Base-by-base conservation (phyloP, 2,797 vertebrate species). In the Parotocinclus haroldoi region DNA sequence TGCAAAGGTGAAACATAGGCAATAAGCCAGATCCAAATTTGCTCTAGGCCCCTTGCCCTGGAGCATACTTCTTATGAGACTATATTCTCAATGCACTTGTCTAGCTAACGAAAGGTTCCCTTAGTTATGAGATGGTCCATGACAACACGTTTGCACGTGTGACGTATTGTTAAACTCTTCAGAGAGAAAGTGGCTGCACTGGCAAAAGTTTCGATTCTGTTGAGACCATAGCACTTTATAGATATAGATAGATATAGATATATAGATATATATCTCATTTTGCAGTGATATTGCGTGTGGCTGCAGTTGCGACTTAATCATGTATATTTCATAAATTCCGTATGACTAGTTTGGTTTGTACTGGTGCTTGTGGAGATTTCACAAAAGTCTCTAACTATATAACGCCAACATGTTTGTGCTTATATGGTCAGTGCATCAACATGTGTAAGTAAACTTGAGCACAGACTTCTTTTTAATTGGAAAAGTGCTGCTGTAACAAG, bases 21-120 rank as follows among this genome's bases (percentile, higher is more conserved):
- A 49, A 27, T 11, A 36, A 17, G 39, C 14, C 40, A 59, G 56
- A 14, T 36, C 46, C 36, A 27, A 12, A 12, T 51, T 38, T 38
- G 39, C 66, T 53, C 40, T 3, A 7, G 54, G 10, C 27, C 27
- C 27, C 27, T 36, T 42, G 3, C 38, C 37, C 46, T 4, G 1
- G 45, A 57, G 60, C 45, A 52, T 58, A 5, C 9, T 19, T 40
- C 16, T 54, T 55, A 27, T 27, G 36, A 69, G 44, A 56, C 14
- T 49, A 27, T 55, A 69, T 37, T 13, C 67, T 50, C 67, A 12
- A 13, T 14, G 27, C 50, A 16, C 52, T 56, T 5, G 9, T 63
- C 60, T 14, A 0, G 18, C 18, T 44, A 48, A 50, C 42, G 49
- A 69, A 2, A 70, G 16, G 13, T 27, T 45, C 10, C 48, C 11